Base-by-base conservation (phyloP, 2,888 invertebrate genomes). In the Camptogramma bilineatum region DNA sequence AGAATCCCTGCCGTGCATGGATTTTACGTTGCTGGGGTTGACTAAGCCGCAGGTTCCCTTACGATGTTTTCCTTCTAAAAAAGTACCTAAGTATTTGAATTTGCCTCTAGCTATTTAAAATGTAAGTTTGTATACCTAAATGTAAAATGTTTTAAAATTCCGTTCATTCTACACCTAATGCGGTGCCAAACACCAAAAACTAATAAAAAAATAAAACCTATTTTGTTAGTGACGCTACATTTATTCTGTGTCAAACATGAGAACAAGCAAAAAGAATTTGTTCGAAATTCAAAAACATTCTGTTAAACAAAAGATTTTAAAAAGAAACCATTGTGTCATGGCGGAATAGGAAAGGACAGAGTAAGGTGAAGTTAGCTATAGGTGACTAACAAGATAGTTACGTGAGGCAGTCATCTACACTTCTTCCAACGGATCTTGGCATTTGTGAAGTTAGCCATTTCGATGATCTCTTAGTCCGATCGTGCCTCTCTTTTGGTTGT, bases 181-280 rank as follows among this genome's bases (percentile, higher is more conserved):
- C 28, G 28, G 7, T 28, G 28, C 10, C 34, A 13, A 9, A 34
- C 5, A 8, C 17, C 1, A 10, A 48, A 39, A 10, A 19, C 24
- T 17, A 24, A 10, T 4, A 2, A 18, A 42, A 61, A 64, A 64
- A 28, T 34, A 34, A 64, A 54, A 50, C 44, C 13, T 7, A 44
- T 28, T 53, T 24, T 24, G 18, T 17, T 50, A 13, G 42, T 31
- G n/a, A 47, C 28, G 52, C 64, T 52, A 59, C 64, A 60, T 58
- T 54, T 47, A 34, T 55, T 55, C 51, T 52, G 56, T 64, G 64
- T 64, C 64, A 60, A 64, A 64, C 64, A 60, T 64, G 51, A 44
- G 50, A 51, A 52, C 55, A 55, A 61, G 48, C 52, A 61, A 61
- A 61, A 65, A 65, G 56, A 61, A 61, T 55, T 42, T 31, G 55